Evolutionary conservation across 37 sponge, comb jelly and placozoan species (phyloP).

Genomic region (Diacarnus erythraeanus): DNA sequence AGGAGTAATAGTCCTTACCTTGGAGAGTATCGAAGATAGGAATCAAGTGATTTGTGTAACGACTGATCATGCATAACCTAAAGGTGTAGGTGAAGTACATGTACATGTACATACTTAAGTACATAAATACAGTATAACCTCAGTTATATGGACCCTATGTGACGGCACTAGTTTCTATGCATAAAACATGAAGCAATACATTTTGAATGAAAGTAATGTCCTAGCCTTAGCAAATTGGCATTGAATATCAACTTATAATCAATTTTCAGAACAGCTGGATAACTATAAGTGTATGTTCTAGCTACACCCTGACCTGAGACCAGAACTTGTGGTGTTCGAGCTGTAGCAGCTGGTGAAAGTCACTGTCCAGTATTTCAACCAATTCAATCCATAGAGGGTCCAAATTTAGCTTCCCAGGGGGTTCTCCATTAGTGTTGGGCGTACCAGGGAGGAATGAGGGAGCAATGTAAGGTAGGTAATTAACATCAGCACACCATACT

Average conservation of each 20-base stretch:
- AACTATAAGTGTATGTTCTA: no score
- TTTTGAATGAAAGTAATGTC: no score
- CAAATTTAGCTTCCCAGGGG: not conserved
- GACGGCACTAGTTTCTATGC: no score
- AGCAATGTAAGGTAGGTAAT: conserved; percentile 53
- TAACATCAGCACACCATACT: conserved; percentile 45
- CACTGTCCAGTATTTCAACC: conserved; percentile 63
- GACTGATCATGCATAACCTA: conserved; percentile 78
- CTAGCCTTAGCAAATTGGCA: no score
- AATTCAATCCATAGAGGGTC: conserved; percentile 60
- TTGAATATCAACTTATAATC: no score
- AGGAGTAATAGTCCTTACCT: conserved; percentile 18
- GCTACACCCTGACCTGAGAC: conserved; percentile 58
- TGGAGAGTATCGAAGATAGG: conserved; percentile 67
- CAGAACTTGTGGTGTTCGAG: conserved; percentile 68
- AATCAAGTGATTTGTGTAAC: conserved; percentile 63
- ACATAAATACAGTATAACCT: no score
- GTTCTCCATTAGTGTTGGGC: not conserved
- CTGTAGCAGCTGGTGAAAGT: conserved; percentile 65
- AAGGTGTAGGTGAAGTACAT: not conserved
- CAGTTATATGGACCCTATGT: no score
- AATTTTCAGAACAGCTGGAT: no score
- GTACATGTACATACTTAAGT: no score
- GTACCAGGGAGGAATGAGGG: not conserved
- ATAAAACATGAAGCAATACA: no score